phyloP scores from a whole-genome alignment of 1,140 invertebrate genomes.

The Dufourea novaeangliae region DNA sequence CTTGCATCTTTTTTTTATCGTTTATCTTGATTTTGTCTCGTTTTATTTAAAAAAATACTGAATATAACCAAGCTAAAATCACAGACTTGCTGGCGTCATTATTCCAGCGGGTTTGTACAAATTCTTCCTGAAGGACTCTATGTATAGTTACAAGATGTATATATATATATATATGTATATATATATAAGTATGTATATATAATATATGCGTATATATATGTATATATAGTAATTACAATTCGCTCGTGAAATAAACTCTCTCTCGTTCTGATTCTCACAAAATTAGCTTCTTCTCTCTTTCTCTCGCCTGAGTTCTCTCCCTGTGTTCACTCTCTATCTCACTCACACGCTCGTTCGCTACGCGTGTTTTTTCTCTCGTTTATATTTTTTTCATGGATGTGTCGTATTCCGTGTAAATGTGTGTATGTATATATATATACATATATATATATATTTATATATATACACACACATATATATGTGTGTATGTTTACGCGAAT shows the following conservation, averaged over 20 bases:
- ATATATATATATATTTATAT: slow-evolving; percentile 15
- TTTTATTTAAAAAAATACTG: slow-evolving; percentile 82
- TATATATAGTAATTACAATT: slow-evolving; percentile 76
- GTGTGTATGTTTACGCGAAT: not conserved
- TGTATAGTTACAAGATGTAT: slow-evolving; percentile 65
- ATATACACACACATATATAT: slow-evolving; percentile 14
- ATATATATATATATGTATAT: slow-evolving; percentile 61
- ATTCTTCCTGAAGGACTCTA: slow-evolving; percentile 80
- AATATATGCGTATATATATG: slow-evolving; percentile 56
- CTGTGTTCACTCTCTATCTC: too few species aligned
- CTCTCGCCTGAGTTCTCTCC: not conserved
- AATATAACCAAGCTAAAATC: slow-evolving; percentile 82
- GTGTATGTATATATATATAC: not conserved
- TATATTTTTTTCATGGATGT: not conserved
- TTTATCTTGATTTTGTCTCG: slow-evolving; percentile 71
- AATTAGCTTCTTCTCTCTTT: slow-evolving; percentile 1
- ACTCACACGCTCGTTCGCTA: not conserved
- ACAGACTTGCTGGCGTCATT: slow-evolving; percentile 77
- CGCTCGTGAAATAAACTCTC: slow-evolving; percentile 65
- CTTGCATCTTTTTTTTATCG: slow-evolving; percentile 62
- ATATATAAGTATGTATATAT: slow-evolving; percentile 52
- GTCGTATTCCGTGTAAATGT: not conserved
- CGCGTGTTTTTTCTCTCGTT: not conserved
- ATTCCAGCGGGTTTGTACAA: slow-evolving; percentile 78
- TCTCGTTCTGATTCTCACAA: slow-evolving; percentile 34